Conservation (phyloP, 2,888 invertebrate species). For the Ametastegia equiseti region DNA sequence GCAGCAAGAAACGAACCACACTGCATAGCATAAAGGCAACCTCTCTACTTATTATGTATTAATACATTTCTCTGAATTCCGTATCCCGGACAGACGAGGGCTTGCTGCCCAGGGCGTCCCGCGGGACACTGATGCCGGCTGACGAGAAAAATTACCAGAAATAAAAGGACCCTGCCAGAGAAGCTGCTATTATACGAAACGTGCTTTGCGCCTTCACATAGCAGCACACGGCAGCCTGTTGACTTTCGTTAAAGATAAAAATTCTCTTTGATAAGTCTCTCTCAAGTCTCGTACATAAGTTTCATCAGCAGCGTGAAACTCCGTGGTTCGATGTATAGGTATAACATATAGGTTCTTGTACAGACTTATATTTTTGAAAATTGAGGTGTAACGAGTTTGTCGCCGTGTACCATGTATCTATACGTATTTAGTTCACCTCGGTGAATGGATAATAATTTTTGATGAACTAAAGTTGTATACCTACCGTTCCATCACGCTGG, state of each 20-base stretch:
- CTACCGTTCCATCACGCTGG: constrained; percentile 34
- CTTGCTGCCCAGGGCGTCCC: constrained; percentile 52
- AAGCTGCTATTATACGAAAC: constrained; percentile 46
- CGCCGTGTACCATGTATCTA: background rate
- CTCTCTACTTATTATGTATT: constrained; percentile 69
- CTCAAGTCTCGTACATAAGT: background rate
- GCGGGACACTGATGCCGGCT: constrained; percentile 60
- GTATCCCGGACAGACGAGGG: constrained; percentile 62
- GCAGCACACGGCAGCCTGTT: constrained; percentile 19
- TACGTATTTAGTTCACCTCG: background rate
- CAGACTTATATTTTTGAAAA: background rate
- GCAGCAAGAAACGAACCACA: constrained; percentile 50
- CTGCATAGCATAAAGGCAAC: constrained; percentile 58
- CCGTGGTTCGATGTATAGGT: constrained; percentile 20
- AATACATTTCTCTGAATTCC: constrained; percentile 71
- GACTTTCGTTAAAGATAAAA: constrained; percentile 24
- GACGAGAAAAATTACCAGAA: constrained; percentile 70
- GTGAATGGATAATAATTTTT: constrained; percentile 33
- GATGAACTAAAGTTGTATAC: constrained; percentile 27
- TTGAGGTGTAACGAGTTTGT: constrained; percentile 26
- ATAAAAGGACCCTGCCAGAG: constrained; percentile 64
- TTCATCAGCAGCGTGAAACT: constrained; percentile 3
- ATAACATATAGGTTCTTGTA: background rate
- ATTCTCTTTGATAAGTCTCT: constrained; percentile 28
- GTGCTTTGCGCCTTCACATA: constrained; percentile 38